Base-by-base conservation (phyloP, 1,140 invertebrate species). In the Drosophila rhopaloa region DNA sequence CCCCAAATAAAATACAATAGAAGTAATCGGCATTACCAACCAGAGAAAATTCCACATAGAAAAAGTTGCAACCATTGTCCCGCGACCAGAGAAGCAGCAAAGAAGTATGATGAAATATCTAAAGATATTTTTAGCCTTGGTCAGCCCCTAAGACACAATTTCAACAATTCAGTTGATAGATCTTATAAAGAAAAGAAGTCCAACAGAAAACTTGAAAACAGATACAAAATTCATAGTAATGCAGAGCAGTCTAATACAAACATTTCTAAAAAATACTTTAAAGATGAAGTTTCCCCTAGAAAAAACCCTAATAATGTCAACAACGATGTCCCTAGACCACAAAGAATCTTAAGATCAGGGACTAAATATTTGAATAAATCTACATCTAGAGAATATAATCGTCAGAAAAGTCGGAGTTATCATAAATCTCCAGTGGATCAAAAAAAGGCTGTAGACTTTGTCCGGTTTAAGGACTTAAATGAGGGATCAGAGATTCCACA, bases 401-500 rank as follows among this genome's bases (percentile, higher is more conserved):
- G 5, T 9, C 8, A 37, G 9, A 16, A 38, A 19, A 44, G 1
- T 2, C 27, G 11, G 11, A 11, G 8, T 5, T 4, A 44, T 48
- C 7, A 1, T 5, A 67, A 44, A 8, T 5, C 14, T 1, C 5
- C 14, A 2, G 4, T 32, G 0, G 0, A 0, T 40, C 38, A 4
- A n/a, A 61, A 16, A 1, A 73, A 61, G 16, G 54, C 73, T 1
- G 44, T 68, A 0, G 72, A 76, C 0, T 67, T 76, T 43, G 16
- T 46, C 1, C 10, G n/a, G 6, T 7, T 27, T 9, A 46, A n/a
- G 0, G 38, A 37, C 13, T 2, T 43, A 1, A 37, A 7, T 2
- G 11, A 32, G 5, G 58, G 68, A 16, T 46, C 24, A 11, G 81
- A 83, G 13, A 65, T 83, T 43, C 81, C 81, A 2, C 59, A 73